Percentiles rank a stretch among this genome's conserved stretches.
Evolutionary conservation across 2,797 vertebrate genomes (phyloP).

Genomic region (Clarias fuscus): DNA sequence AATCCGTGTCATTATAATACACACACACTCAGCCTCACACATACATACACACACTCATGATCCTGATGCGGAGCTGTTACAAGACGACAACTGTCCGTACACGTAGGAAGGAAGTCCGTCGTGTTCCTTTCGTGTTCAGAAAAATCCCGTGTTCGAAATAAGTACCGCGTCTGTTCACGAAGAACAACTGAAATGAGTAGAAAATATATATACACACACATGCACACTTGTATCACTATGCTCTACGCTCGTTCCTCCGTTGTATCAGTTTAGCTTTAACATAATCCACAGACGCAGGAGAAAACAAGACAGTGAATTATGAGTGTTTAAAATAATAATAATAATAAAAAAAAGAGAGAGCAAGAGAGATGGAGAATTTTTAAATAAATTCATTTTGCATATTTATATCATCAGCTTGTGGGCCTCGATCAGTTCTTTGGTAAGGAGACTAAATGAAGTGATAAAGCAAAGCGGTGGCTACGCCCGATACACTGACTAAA

Average conservation of each 20-base stretch:
- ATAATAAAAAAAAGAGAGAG: rapidly evolving
- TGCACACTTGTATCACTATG: neutral
- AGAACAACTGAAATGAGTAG: neutral
- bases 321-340: neutral
- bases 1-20: constrained; percentile 66
- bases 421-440: constrained; percentile 75
- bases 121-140: constrained; percentile 12
- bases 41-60: neutral
- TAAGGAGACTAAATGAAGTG: constrained; percentile 60
- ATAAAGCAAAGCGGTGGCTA: neutral
- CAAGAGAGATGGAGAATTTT: neutral
- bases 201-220: neutral
- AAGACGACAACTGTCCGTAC: constrained; percentile 31
- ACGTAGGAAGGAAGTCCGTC: constrained; percentile 52
- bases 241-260: neutral
- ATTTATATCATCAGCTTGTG: constrained; percentile 53
- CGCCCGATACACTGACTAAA: neutral
- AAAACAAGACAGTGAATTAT: neutral
- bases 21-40: neutral
- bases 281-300: neutral
- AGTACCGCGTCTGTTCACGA: neutral
- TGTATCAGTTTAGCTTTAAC: neutral
- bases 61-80: constrained; percentile 35
- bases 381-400: constrained; percentile 48
- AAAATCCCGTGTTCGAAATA: neutral